Evolutionary conservation across 2,888 invertebrate species (phyloP), one percentile per base, ranked within the genome.

Genomic region (Ormyrus labotus): DNA sequence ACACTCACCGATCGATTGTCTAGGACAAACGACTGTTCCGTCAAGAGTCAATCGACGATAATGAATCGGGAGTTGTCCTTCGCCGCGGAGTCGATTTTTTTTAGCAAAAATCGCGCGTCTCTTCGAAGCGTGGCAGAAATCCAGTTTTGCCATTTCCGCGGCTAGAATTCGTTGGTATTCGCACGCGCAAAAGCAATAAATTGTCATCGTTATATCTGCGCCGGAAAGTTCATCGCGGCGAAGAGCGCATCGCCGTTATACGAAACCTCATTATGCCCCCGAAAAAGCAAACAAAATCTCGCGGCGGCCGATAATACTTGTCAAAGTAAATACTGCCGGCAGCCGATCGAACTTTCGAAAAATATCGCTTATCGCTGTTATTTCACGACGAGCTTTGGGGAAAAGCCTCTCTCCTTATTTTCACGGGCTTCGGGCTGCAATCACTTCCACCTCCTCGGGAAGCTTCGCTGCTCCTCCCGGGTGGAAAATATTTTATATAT

Each of bases 401-500:
- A 10, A 61, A 60, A 57, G 50, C 50, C 10, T 47, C 45, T n/a
- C 50, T 11, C 51, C 48, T 65, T 65, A 48, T 55, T 53, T 34
- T 13, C 67, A 19, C 48, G 64, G 57, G 51, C 60, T 68, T 19
- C 9, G 68, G 60, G 51, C 68, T 68, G 58, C 60, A 75, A 75
- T 75, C 75, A 58, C 75, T 6, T 48, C 19, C 13, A 2, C 8
- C 0, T 10, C 2, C 71, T 10, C 45, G 69, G 9, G 19, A 47
- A 57, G 45, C 51, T 34, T 9, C 47, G n/a, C n/a, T n/a, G 55
- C 11, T 45, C 9, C 7, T 11, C 45, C 6, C 50, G 6, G 51
- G 69, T 64, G 63, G 53, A 64, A 77, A 77, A 77, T 77, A 70
- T 77, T 77, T 70, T 70, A 63, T 70, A 34, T 34, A 34, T 3